Percentiles rank a stretch among this genome's conserved stretches.
Conservation (phyloP, 2,113 vertebrate genomes). For the Silurus meridionalis region DNA sequence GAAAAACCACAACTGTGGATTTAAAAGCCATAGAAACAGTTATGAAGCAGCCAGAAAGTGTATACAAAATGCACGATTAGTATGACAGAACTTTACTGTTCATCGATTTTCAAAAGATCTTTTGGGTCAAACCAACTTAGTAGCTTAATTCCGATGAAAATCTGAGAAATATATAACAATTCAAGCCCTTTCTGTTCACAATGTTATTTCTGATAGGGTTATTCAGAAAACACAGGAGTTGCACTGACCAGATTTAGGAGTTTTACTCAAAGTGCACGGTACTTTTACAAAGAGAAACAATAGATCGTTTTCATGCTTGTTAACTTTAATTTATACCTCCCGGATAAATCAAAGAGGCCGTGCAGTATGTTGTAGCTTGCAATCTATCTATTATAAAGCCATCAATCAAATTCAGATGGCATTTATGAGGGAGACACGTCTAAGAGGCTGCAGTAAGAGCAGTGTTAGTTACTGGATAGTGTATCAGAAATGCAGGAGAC, state of each 20-base stretch:
- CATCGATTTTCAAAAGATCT: constrained; percentile 44
- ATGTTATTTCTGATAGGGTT: not conserved
- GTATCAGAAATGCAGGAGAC: not conserved
- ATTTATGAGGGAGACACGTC: constrained; percentile 49
- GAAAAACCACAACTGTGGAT: not conserved
- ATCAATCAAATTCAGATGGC: constrained; percentile 52
- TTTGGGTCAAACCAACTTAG: constrained; percentile 16
- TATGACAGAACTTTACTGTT: constrained; percentile 14
- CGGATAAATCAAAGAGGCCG: constrained; percentile 48
- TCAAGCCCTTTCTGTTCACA: not conserved
- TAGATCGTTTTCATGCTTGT: constrained; percentile 24
- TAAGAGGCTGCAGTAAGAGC: constrained; percentile 41
- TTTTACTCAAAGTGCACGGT: constrained; percentile 2
- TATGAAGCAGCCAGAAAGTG: not conserved
- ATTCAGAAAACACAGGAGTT: not conserved
- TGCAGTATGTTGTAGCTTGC: constrained; percentile 43
- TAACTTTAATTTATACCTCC: constrained; percentile 43
- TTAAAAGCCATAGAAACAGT: not conserved
- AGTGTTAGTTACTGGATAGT: constrained; percentile 39
- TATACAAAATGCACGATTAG: constrained; percentile 34
- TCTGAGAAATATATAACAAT: not conserved
- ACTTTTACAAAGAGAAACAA: constrained; percentile 31
- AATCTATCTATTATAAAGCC: constrained; percentile 41
- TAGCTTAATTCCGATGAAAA: not conserved
- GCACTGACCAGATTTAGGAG: constrained; percentile 18